phyloP scores from a whole-genome alignment of 1,140 invertebrate species.

The Anthonomus grandis region DNA sequence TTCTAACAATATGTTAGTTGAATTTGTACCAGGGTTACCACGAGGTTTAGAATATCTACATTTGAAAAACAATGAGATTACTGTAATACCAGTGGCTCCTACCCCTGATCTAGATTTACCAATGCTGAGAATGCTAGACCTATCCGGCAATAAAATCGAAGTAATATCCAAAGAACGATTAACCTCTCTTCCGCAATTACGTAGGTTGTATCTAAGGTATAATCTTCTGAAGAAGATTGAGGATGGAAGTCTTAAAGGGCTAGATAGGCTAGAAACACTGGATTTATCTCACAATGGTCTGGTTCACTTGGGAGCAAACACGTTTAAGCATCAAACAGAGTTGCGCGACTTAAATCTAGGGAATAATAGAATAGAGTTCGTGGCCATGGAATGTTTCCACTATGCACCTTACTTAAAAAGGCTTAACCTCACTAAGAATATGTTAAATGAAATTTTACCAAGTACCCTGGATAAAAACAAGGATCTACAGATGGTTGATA shows the following conservation, averaged over 20 bases:
- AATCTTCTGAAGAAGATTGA: conserved; percentile 72
- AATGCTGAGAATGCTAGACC: conserved; percentile 66
- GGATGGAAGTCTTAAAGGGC: conserved; percentile 64
- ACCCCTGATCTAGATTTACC: conserved; percentile 66
- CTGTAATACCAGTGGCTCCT: conserved; percentile 61
- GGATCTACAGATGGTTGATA: conserved; percentile 68
- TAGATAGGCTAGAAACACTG: conserved; percentile 69
- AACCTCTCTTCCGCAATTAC: conserved; percentile 65
- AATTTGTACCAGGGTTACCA: conserved; percentile 70
- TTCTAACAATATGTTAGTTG: conserved; percentile 68
- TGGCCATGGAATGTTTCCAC: conserved; percentile 65
- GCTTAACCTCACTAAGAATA: conserved; percentile 75
- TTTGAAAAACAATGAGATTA: conserved; percentile 70
- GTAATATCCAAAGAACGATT: conserved; percentile 64
- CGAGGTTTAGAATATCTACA: conserved; percentile 74
- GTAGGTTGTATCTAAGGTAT: conserved; percentile 70
- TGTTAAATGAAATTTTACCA: conserved; percentile 64
- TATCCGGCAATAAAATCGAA: conserved; percentile 74
- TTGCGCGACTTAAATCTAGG: conserved; percentile 69
- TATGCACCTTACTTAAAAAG: conserved; percentile 62
- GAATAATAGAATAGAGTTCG: conserved; percentile 70
- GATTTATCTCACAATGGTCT: conserved; percentile 75
- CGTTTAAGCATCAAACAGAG: conserved; percentile 60
- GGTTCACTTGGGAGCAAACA: conserved; percentile 61
- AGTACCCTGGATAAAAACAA: conserved; percentile 63